Base-by-base conservation (phyloP, 2,113 vertebrate genomes). In the Maccullochella peelii region DNA sequence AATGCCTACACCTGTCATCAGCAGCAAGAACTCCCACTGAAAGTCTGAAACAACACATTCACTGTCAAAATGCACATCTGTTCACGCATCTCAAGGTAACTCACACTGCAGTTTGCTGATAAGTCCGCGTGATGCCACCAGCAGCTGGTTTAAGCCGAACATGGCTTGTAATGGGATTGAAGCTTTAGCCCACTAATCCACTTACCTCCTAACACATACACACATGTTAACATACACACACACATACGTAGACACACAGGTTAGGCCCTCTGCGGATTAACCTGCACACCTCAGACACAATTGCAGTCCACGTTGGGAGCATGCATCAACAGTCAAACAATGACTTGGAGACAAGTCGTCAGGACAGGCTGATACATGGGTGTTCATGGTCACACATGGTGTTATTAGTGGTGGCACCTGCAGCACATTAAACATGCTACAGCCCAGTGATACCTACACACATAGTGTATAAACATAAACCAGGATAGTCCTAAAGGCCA, bases 111-210 rank as follows among this genome's bases (percentile, higher is more conserved):
- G 25, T 81, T 83, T 55, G 44, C 50, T 58, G 20, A 8, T 18
- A 73, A 77, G 47, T 81, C 58, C 25, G 70, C 55, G 73, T 44
- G 66, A 88, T 58, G 71, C 30, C 82, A 86, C 81, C 9, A 11
- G 42, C 33, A 2, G 18, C 67, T 50, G 77, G 79, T 89, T 92
- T 90, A 84, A 87, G 74, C 44, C 9, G 79, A 83, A 80, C 20
- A 27, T 69, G 86, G 74, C 73, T 76, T 82, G 88, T 94, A 93
- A 95, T 92, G 86, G 68, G 93, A 93, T 93, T 93, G 86, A 90
- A 78, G 91, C 44, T 91, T 95, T 91, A 92, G 49, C 73, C 77
- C 27, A 16, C 75, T 94, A 93, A 94, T 95, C 94, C 90, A 93
- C 80, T 95, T 92, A 93, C 79, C 77, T 80, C 55, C 58, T 71